These are phyloP conservation scores for Myotis yumanensis DNA, from an alignment of 2,113 vertebrate species.

Conservation along the genomic window DNA sequence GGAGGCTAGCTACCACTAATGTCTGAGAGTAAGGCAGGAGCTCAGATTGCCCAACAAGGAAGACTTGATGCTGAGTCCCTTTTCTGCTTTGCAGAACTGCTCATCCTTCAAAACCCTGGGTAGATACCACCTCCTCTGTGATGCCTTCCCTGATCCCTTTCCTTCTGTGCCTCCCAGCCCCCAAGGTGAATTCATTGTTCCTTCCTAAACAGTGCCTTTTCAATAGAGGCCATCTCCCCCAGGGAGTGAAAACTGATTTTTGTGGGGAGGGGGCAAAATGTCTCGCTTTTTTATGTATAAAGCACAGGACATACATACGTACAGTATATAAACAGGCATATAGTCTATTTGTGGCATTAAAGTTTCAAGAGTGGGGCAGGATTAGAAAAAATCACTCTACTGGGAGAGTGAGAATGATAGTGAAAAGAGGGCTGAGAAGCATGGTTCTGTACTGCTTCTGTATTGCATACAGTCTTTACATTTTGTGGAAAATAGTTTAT, in stretches of 20 bases:
- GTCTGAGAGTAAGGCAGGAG: neutral
- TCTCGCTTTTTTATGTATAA: neutral
- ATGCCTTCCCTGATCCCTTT: neutral
- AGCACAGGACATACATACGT: neutral
- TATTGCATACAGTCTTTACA: fast-evolving
- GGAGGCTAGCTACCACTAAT: neutral
- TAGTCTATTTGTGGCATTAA: neutral
- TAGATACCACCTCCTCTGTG: neutral
- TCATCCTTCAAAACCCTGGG: neutral
- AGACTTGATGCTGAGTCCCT: neutral
- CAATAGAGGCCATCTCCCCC: neutral
- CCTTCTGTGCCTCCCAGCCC: neutral
- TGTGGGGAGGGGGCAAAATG: neutral
- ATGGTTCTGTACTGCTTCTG: neutral
- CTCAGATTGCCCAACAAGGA: neutral
- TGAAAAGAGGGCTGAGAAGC: neutral
- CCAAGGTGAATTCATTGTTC: neutral
- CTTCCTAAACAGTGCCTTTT: neutral
- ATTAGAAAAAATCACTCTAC: neutral
- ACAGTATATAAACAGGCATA: neutral
- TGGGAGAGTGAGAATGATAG: neutral
- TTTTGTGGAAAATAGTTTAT: neutral
- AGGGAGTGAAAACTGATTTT: neutral
- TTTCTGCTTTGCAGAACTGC: neutral
- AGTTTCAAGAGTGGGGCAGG: neutral